A percentile compares a stretch with the other conserved stretches of the same genome.
Conservation (phyloP, 2,888 invertebrate genomes). For the Erynnis tages region DNA sequence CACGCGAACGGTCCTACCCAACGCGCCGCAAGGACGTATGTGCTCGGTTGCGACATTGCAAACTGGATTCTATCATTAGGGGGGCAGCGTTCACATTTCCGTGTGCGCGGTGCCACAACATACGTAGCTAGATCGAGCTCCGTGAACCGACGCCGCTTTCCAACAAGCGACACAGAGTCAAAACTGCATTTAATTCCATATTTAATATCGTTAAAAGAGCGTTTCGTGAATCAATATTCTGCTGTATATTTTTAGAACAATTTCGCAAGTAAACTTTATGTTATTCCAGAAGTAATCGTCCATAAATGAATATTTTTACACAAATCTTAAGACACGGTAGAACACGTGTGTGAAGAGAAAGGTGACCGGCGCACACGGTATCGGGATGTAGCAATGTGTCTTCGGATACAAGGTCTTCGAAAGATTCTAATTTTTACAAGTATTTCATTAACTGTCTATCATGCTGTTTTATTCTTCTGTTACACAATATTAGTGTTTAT, state of each 20-base stretch:
- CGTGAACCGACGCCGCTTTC: not conserved
- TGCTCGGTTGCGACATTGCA: slow-evolving; percentile 41
- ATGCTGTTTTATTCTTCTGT: not conserved
- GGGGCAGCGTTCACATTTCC: slow-evolving; percentile 37
- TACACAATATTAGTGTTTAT: not conserved
- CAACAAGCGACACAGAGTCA: slow-evolving; percentile 4
- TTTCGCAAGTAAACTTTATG: not conserved
- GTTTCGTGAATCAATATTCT: not conserved
- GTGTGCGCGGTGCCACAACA: slow-evolving; percentile 3
- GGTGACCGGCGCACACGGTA: slow-evolving; percentile 22
- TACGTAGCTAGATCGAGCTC: not conserved
- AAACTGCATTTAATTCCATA: not conserved
- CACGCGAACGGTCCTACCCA: slow-evolving; percentile 59
- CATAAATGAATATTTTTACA: not conserved
- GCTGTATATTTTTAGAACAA: not conserved
- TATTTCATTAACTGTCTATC: slow-evolving; percentile 20
- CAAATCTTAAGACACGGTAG: slow-evolving; percentile 40
- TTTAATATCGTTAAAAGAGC: not conserved
- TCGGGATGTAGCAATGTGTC: slow-evolving; percentile 27
- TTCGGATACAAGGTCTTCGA: slow-evolving; percentile 31
- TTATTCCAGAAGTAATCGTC: not conserved
- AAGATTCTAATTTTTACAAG: slow-evolving; percentile 34
- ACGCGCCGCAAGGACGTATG: slow-evolving; percentile 62
- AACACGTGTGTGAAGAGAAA: slow-evolving; percentile 32
- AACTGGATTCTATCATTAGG: slow-evolving; percentile 43